These are phyloP conservation scores for Sciurus carolinensis DNA, from an alignment of 2,797 vertebrate genomes.

Conservation along the genomic window DNA sequence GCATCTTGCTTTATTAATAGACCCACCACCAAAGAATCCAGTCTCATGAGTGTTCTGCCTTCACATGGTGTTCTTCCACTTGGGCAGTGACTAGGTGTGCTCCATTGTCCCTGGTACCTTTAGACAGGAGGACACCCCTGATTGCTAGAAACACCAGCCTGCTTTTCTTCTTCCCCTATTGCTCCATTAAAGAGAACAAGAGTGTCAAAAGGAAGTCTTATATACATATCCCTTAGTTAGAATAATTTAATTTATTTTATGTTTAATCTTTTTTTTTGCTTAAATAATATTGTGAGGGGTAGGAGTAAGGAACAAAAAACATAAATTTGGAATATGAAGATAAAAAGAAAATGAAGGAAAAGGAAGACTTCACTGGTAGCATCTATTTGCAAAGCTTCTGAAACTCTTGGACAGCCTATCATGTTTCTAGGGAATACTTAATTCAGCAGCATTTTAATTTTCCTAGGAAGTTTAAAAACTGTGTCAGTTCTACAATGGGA, in stretches of 20 bases:
- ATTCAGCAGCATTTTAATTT: not conserved
- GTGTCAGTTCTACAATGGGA: not conserved
- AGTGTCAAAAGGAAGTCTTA: not conserved
- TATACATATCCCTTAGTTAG: not conserved
- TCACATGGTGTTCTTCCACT: not conserved
- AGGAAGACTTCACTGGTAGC: not conserved
- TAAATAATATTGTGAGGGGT: not conserved
- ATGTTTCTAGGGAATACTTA: not conserved
- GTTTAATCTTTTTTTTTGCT: not conserved
- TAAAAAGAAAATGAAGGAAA: not conserved
- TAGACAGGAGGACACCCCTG: not conserved
- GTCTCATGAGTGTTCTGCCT: not conserved
- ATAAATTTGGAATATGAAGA: not conserved
- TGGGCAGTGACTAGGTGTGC: not conserved
- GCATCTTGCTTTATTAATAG: not conserved
- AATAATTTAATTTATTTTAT: not conserved
- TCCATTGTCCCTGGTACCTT: not conserved
- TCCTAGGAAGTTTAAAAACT: not conserved
- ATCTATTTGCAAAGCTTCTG: not conserved
- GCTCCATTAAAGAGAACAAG: not conserved
- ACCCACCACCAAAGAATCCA: not conserved
- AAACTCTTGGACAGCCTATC: not conserved
- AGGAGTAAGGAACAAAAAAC: not conserved
- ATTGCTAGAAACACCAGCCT: not conserved
- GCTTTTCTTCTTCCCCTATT: not conserved